Base-by-base conservation (phyloP, 2,797 vertebrate species). In the Tiaroga cobitis region DNA sequence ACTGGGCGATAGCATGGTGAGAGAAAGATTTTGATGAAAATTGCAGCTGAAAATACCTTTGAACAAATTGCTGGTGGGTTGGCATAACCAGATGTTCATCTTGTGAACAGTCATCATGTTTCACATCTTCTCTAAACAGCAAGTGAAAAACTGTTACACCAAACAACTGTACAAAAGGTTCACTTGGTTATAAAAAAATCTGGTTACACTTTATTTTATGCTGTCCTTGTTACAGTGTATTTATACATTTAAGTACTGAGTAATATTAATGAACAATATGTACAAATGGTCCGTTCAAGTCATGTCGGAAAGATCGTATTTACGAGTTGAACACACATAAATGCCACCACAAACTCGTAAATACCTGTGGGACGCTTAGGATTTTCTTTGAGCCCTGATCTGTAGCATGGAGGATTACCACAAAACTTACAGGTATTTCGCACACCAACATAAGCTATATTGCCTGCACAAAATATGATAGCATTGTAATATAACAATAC, bases 61-160 rank as follows among this genome's bases (percentile, higher is more conserved):
- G 29, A 86, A 85, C 54, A 88, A 81, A 88, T 81, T 84, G 74
- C 80, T 89, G 89, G 78, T 88, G 63, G 39, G 54, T 67, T 86
- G 81, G 85, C 83, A 81, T 59, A 61, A 61, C 79, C 90, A 90
- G 91, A 89, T 90, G 88, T 90, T 86, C 80, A 82, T 84, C 79
- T 79, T 82, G 77, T 49, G 73, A 81, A 59, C 61, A 85, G 72
- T 75, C 81, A 88, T 90, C 68, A 63, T 79, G 54, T 87, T 87
- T 80, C 76, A 80, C 73, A 54, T 79, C 56, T 43, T 63, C 76
- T 87, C 82, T 73, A 72, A 69, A 81, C 87, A 85, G 65, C 80
- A 83, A 87, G 75, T 82, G 73, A 83, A 83, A 85, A 86, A 85
- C 81, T 67, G 80, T 80, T 18, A 82, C 46, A 16, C 10, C 8